Percentiles rank a stretch among this genome's conserved stretches.
Conservation (phyloP, 1,140 invertebrate species). For the Camponotus floridanus region DNA sequence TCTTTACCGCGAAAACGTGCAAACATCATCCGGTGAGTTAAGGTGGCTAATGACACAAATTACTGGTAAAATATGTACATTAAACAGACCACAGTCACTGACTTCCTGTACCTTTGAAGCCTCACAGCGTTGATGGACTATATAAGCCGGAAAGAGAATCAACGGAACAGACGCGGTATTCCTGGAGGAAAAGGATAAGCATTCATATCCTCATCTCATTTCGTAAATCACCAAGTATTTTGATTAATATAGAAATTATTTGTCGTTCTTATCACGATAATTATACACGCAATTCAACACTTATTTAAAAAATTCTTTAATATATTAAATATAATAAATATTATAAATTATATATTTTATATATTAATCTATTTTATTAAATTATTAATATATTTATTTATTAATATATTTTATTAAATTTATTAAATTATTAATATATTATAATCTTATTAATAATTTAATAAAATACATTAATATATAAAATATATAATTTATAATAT, state of each 20-base stretch:
- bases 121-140: conserved; percentile 4
- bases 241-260: background rate
- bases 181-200: background rate
- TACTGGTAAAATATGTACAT: conserved; percentile 32
- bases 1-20: background rate
- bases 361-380: too few species aligned
- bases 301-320: too few species aligned
- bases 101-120: conserved; percentile 47
- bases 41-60: background rate
- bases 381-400: too few species aligned
- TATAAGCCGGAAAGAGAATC: background rate
- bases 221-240: background rate
- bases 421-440: too few species aligned
- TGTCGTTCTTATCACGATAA: too few species aligned
- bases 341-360: too few species aligned
- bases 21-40: conserved; percentile 12
- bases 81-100: conserved; percentile 9
- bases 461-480: too few species aligned
- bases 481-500: too few species aligned
- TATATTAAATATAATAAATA: too few species aligned
- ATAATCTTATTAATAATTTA: too few species aligned
- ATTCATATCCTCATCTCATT: background rate
- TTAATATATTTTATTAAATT: too few species aligned
- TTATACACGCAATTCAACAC: too few species aligned
- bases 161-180: conserved; percentile 3